Base-by-base conservation (phyloP, 1,140 invertebrate genomes). In the Cotesia chilonis region DNA sequence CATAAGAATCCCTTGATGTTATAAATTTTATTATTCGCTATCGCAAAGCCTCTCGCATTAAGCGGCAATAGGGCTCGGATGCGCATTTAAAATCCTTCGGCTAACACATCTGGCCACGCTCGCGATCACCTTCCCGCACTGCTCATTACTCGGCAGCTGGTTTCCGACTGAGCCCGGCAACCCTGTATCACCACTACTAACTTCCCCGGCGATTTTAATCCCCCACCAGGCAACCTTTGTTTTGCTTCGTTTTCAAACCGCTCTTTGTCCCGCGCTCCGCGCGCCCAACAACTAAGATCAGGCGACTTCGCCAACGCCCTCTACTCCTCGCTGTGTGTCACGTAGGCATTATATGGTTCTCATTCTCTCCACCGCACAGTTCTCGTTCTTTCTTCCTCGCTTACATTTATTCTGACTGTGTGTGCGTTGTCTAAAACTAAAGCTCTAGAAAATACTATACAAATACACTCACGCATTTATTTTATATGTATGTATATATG, bases 41-140 rank as follows among this genome's bases (percentile, higher is more conserved):
- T 81, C 79, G 75, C 82, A 82, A 78, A 82, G 82, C 81, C 80
- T 79, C 70, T 75, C 79, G 80, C 80, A 82, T 81, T 77, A 74
- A 80, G 83, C 81, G 80, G 77, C 79, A 76, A 76, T 78, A 71
- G 74, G 81, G 84, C 84, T 84, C 80, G 83, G 83, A 86, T 83
- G 84, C 81, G 79, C 84, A 85, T 84, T 79, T 84, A 87, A 84
- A 78, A 80, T 78, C 79, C 77, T 77, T 81, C 80, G 77, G 79
- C 81, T 86, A 87, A 83, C 82, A 84, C 85, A 87, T 87, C 82
- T 78, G 83, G 80, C 77, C 77, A 77, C 81, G 69, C 78, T 81
- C 72, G 28, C 83, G 75, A 82, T 82, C 77, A 86, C 84, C 83
- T 80, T 87, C 82, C 85, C 82, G 84, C 81, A 84, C 84, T 87